Base-by-base conservation (phyloP, 2,113 vertebrate genomes). In the Silurus meridionalis region DNA sequence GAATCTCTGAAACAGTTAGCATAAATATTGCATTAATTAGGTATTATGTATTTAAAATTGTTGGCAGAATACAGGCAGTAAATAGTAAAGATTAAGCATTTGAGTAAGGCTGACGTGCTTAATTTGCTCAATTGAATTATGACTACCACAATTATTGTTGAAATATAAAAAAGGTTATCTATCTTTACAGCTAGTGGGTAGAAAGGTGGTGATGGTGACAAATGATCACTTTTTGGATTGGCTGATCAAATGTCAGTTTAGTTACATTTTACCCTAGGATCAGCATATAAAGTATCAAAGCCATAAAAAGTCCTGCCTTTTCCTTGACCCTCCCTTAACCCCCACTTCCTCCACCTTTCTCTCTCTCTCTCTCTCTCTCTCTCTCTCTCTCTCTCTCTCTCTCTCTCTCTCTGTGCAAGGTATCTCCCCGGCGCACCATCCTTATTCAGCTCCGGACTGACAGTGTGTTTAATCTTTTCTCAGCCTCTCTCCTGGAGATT, bases 381-480 rank as follows among this genome's bases (percentile, higher is more conserved):
- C 64, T 57, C 66, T 57, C n/a, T 71, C 52, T 21, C 52, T 83
- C 21, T 52, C 75, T 72, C 37, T 55, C 72, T 67, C n/a, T 57
- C 64, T 69, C 17, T 53, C 37, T 78, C n/a, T 10, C 15, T 79
- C 94, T 91, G 75, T 46, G 92, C 88, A 88, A 57, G 93, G 94
- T 92, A 92, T 97, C 96, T 93, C 92, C 95, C 96, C 92, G 85
- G 95, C 94, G 95, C 96, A 95, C 94, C 96, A 97, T 98, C 97
- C 97, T 97, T 97, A 97, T 96, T 98, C 97, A 97, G 96, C 96
- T 97, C 96, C 95, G 96, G 96, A 97, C 97, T 98, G 97, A 99
- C 97, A 97, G 96, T 97, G 97, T 97, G 98, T 99, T 98, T 99
- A 98, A 99, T 98, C 97, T 98, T 97, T 97, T 96, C 96, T 96